These are phyloP conservation scores for Pterocles orientalis DNA, from an alignment of 2,113 vertebrate species.

Conservation along the genomic window DNA sequence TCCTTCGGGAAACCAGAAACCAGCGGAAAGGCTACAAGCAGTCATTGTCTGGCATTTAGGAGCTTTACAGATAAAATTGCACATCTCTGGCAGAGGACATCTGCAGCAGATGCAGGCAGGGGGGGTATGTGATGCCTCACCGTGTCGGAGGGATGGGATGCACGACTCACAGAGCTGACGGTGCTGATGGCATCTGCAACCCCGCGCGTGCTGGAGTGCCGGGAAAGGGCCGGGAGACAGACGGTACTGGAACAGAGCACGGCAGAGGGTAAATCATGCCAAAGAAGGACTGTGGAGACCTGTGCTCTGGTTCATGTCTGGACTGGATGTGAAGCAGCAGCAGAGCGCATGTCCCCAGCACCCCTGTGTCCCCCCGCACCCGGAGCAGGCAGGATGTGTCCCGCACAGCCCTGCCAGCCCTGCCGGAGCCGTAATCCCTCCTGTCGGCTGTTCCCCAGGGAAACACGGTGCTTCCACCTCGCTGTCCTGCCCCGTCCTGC, in stretches of 20 bases:
- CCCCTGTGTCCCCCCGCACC: neutral
- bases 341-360: neutral
- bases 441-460: neutral
- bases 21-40: neutral
- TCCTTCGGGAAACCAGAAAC: neutral
- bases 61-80: neutral
- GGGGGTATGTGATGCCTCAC: accelerated
- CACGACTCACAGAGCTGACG: neutral
- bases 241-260: accelerated
- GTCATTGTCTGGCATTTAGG: neutral
- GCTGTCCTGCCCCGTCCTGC: neutral
- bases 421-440: neutral
- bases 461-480: no score
- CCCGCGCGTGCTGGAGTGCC: accelerated
- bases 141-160: neutral
- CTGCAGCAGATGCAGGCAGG: neutral
- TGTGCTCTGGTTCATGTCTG: neutral
- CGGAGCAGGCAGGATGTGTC: neutral
- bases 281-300: neutral
- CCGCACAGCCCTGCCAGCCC: neutral
- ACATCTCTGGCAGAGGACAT: neutral
- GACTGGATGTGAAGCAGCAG: neutral
- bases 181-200: neutral
- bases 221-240: neutral
- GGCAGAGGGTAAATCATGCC: neutral